Evolutionary conservation across 2,888 invertebrate species (phyloP).

Genomic region (Drosophila bunnanda): DNA sequence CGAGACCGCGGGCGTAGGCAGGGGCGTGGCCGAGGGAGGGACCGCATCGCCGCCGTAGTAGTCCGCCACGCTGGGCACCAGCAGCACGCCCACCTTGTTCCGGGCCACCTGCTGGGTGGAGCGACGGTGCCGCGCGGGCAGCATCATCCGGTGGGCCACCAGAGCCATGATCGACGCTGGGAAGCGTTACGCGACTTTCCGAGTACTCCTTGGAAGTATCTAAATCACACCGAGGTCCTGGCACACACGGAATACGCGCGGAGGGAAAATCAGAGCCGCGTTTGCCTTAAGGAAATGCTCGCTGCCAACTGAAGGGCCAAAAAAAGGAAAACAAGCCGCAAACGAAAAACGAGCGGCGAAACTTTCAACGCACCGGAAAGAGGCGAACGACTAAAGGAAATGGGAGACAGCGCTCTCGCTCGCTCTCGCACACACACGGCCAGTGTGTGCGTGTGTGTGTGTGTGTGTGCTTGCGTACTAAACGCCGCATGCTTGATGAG

Average conservation of each 20-base stretch:
- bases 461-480: slow-evolving; percentile 57
- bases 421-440: slow-evolving; percentile 36
- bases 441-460: slow-evolving; percentile 5
- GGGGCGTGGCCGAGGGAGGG: slow-evolving; percentile 17
- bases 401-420: slow-evolving; percentile 46
- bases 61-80: slow-evolving; percentile 72
- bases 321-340: slow-evolving; percentile 34
- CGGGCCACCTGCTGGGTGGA: slow-evolving; percentile 62
- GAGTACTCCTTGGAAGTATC: background rate
- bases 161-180: slow-evolving; percentile 70
- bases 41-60: slow-evolving; percentile 49
- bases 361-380: slow-evolving; percentile 72
- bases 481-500: slow-evolving; percentile 76
- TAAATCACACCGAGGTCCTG: background rate
- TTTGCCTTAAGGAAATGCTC: slow-evolving; percentile 75
- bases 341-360: slow-evolving; percentile 56
- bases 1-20: slow-evolving; percentile 26
- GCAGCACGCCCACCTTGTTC: slow-evolving; percentile 78
- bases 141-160: slow-evolving; percentile 82
- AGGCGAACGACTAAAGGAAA: slow-evolving; percentile 62
- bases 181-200: background rate
- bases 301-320: slow-evolving; percentile 63
- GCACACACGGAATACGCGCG: slow-evolving; percentile 16
- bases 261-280: slow-evolving; percentile 49
- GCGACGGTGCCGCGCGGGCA: slow-evolving; percentile 66